phyloP scores from a whole-genome alignment of 2,888 invertebrate genomes.

The Trichacis sp. region DNA sequence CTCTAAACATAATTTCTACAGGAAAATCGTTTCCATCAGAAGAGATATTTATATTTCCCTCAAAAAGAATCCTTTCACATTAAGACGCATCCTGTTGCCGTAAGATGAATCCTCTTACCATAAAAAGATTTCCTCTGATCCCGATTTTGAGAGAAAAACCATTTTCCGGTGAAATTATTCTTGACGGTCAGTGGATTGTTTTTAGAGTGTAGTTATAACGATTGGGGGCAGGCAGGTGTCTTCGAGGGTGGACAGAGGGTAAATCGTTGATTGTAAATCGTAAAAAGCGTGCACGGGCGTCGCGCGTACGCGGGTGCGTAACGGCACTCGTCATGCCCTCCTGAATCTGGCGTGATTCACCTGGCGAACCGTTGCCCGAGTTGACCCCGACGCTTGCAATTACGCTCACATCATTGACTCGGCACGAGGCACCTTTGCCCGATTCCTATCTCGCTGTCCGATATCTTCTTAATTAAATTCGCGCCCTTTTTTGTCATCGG shows the following conservation, averaged over 20 bases:
- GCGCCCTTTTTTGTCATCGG: neutral
- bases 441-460: constrained; percentile 1
- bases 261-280: constrained; percentile 59
- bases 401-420: constrained; percentile 44
- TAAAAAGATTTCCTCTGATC: too few relatives aligned
- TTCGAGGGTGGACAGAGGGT: constrained; percentile 54
- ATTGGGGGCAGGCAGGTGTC: constrained; percentile 46
- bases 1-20: too few relatives aligned
- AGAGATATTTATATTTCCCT: too few relatives aligned
- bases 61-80: too few relatives aligned
- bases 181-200: too few relatives aligned
- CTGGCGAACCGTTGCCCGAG: constrained; percentile 63
- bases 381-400: constrained; percentile 50
- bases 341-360: constrained; percentile 68
- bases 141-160: too few relatives aligned
- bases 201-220: too few relatives aligned
- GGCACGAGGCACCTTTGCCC: constrained; percentile 33
- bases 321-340: constrained; percentile 61
- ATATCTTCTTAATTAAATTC: neutral
- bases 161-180: too few relatives aligned
- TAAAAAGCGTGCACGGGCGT: constrained; percentile 52
- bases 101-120: too few relatives aligned
- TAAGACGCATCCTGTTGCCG: too few relatives aligned
- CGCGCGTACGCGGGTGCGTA: constrained; percentile 35
- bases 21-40: too few relatives aligned